Base-by-base conservation (phyloP, 2,797 vertebrate species). In the Cottoperca gobio region DNA sequence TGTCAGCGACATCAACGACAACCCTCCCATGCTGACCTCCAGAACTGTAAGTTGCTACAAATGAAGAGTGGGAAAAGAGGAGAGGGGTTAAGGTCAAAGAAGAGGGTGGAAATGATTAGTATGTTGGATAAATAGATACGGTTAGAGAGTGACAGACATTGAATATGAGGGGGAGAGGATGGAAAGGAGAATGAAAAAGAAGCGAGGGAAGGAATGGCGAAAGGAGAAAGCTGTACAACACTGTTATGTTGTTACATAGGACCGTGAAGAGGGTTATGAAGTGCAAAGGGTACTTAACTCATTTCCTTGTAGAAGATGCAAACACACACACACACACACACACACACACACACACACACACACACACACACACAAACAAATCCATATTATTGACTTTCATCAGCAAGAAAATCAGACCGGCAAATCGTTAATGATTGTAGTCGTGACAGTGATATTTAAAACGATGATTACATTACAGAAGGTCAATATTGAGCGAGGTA, bases 1-100 rank as follows among this genome's bases (percentile, higher is more conserved):
- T 0, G 96, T 99, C 91, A 95, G 95, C 0, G 97, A 99, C 72
- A 95, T 98, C 93, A 99, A 99, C 6, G 97, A 99, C 95, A 99
- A 97, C 92, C 96, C 97, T 0, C 97, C 97, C 0, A 96, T 97
- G 79, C 96, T 98, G 93, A 97, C 96, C 2, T 89, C 93, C 2
- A 96, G 95, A 89, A 97, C 97, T 21, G 97, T 99, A 84, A 96
- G 97, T 95, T 50, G 62, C 78, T 68, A 26, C 65, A 64, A 73
- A 82, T 42, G 53, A 79, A 33, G 59, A 55, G 16, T 19, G 43
- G 43, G 35, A 21, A 53, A 40, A 6, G 61, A 58, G 26, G 17
- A 48, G 54, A 61, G 31, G 45, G 42, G 8, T 33, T 14, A 24
- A 76, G 16, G 82, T 71, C 31, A 78, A 23, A 54, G 62, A 50